Evolutionary conservation across 2,113 vertebrate species (phyloP).

Genomic region (Phainopepla nitens): DNA sequence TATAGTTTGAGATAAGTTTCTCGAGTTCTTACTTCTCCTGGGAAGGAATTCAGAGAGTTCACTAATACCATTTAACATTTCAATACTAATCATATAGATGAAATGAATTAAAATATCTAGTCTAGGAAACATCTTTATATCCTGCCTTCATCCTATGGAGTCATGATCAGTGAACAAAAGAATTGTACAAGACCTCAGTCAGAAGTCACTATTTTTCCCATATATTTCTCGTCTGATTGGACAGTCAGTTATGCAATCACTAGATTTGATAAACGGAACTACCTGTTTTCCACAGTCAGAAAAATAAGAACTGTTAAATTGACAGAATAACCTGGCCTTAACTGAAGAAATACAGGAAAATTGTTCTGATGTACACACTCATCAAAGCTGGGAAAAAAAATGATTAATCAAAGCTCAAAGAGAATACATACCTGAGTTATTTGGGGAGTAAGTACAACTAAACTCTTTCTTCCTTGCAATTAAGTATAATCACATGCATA

Average conservation of each 20-base stretch:
- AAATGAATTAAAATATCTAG: not conserved
- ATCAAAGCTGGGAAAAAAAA: not conserved
- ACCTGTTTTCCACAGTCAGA: not conserved
- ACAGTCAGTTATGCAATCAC: not conserved
- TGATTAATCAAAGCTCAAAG: not conserved
- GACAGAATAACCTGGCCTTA: not conserved
- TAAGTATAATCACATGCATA: not conserved
- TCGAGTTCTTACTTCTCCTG: not conserved
- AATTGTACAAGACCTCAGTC: not conserved
- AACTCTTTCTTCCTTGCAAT: not conserved
- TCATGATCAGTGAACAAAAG: not conserved
- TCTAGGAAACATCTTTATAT: not conserved
- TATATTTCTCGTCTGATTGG: not conserved
- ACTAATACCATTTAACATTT: not conserved
- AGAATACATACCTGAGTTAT: not conserved
- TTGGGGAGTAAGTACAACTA: not conserved
- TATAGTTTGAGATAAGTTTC: not conserved
- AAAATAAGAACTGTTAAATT: not conserved
- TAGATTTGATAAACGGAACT: not conserved
- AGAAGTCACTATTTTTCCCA: not conserved
- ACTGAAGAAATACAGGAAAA: not conserved
- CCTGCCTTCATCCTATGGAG: not conserved
- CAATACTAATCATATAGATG: not conserved
- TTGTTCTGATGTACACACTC: not conserved
- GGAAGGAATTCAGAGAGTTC: not conserved